Evolutionary conservation across 2,888 invertebrate genomes (phyloP).

Genomic region (Labia minor): DNA sequence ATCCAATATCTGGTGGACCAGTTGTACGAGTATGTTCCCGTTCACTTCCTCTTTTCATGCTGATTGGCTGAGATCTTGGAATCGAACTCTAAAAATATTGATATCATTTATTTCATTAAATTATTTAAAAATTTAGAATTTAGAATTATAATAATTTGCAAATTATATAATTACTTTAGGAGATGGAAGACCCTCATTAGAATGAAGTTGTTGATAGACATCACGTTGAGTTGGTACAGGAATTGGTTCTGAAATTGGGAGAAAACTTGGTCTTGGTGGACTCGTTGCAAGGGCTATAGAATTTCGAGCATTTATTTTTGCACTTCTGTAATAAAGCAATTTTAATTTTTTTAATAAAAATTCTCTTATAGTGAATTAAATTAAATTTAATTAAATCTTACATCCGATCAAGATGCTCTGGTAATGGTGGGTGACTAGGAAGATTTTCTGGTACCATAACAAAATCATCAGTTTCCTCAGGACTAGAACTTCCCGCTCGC

Average conservation of each 20-base stretch:
- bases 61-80: slow-evolving; percentile 77
- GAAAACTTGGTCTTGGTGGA: slow-evolving; percentile 55
- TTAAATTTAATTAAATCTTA: slow-evolving; percentile 30
- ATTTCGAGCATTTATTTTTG: neutral
- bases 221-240: slow-evolving; percentile 59
- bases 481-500: slow-evolving; percentile 44
- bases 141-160: no score
- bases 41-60: slow-evolving; percentile 60
- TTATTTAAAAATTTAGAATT: no score
- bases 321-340: slow-evolving; percentile 13
- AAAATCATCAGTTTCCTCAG: slow-evolving; percentile 65
- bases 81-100: slow-evolving; percentile 39
- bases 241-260: slow-evolving; percentile 64
- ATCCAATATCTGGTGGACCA: slow-evolving; percentile 72
- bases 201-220: slow-evolving; percentile 39
- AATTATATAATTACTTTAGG: slow-evolving; percentile 27
- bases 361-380: neutral
- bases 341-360: neutral
- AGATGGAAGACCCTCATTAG: slow-evolving; percentile 36
- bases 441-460: slow-evolving; percentile 64
- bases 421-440: slow-evolving; percentile 38
- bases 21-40: slow-evolving; percentile 46
- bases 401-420: slow-evolving; percentile 33
- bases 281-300: slow-evolving; percentile 38
- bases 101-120: neutral